These are phyloP conservation scores for Ptilonorhynchus violaceus DNA, from an alignment of 2,113 vertebrate genomes.

Conservation along the genomic window DNA sequence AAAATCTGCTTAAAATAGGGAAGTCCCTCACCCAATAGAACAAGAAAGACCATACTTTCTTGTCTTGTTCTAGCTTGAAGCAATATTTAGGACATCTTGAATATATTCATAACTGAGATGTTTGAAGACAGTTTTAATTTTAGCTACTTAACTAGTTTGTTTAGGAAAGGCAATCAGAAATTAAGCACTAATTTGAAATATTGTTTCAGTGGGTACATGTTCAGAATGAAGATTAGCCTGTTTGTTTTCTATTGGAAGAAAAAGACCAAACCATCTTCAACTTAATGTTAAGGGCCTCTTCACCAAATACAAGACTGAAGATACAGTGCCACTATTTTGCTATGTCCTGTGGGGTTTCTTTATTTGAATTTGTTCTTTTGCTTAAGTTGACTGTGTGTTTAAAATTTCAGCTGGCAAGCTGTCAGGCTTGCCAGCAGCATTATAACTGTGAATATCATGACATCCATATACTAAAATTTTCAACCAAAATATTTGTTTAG, in stretches of 20 bases:
- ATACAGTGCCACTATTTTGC: neutral
- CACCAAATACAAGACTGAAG: neutral
- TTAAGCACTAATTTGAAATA: neutral
- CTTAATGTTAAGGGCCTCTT: neutral
- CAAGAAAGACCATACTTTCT: neutral
- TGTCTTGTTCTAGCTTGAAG: neutral
- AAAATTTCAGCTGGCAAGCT: neutral
- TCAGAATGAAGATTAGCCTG: neutral
- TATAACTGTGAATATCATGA: neutral
- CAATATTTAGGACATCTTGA: neutral
- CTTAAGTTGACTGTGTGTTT: neutral
- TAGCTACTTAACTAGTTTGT: neutral
- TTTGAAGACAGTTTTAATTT: neutral
- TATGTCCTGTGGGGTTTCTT: neutral
- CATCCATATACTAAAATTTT: neutral
- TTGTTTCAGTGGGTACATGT: neutral
- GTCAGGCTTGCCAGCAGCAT: neutral
- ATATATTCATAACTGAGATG: neutral
- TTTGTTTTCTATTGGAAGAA: neutral
- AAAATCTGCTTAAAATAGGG: neutral
- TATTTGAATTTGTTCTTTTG: neutral
- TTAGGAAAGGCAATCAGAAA: neutral
- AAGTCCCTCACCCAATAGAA: neutral
- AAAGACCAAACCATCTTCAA: neutral
- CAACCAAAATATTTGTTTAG: neutral